Conservation (phyloP, 2,888 invertebrate species). For the Cryptus armator region DNA sequence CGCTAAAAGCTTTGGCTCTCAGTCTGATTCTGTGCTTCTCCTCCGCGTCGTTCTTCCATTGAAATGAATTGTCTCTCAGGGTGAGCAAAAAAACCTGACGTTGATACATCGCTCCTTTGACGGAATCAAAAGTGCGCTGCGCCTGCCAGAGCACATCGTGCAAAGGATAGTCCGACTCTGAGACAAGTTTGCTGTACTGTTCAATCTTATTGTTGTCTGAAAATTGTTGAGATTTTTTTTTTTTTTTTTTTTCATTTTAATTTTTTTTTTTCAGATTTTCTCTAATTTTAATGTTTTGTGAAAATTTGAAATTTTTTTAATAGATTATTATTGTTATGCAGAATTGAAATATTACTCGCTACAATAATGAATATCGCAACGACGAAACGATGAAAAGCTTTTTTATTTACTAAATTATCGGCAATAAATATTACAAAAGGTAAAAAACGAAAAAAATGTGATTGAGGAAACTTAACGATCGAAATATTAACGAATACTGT, state of each 20-base stretch:
- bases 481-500: too few relatives aligned
- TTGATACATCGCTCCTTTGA: conserved; percentile 68
- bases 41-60: conserved; percentile 24
- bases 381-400: not conserved
- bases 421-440: not conserved
- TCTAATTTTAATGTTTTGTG: not conserved
- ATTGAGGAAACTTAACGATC: not conserved
- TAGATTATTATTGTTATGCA: too few relatives aligned
- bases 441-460: too few relatives aligned
- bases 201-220: conserved; percentile 35
- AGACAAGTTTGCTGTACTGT: conserved; percentile 27
- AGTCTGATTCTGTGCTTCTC: conserved; percentile 72
- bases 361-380: not conserved
- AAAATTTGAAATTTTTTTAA: too few relatives aligned
- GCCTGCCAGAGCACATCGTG: conserved; percentile 73
- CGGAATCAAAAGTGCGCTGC: conserved; percentile 57
- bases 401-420: not conserved
- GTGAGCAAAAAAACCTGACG: conserved; percentile 73
- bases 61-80: conserved; percentile 65
- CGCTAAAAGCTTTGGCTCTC: conserved; percentile 54
- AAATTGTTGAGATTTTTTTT: not conserved
- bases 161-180: conserved; percentile 66
- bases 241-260: not conserved
- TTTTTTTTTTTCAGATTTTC: not conserved
- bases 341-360: too few relatives aligned